Evolutionary conservation across 2,797 vertebrate species (phyloP).

Genomic region (Urocyon cinereoargenteus): DNA sequence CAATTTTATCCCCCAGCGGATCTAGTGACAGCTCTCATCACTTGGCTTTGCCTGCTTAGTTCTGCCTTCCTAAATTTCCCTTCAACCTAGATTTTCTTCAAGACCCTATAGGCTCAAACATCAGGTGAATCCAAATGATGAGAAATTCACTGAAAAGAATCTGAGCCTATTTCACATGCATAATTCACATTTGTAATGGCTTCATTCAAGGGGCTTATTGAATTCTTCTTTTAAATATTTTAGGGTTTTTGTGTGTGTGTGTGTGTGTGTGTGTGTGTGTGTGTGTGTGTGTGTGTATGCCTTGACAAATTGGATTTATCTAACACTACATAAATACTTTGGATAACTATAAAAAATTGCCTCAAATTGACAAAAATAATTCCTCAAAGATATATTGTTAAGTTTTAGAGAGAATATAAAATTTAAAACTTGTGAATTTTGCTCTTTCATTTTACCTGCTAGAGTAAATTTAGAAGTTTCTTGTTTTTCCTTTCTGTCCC

Average conservation of each 20-base stretch:
- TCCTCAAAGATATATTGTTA: not conserved
- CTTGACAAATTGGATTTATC: constrained; percentile 21
- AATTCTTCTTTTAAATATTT: constrained; percentile 62
- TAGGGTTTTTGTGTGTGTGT: not conserved
- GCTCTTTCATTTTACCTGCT: constrained; percentile 28
- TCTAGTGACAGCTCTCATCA: constrained; percentile 56
- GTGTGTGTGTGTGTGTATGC: not conserved
- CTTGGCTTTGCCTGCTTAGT: not conserved
- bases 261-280: not conserved
- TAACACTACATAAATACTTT: not conserved
- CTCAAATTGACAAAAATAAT: not conserved
- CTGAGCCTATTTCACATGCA: constrained; percentile 64
- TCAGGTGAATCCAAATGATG: constrained; percentile 66
- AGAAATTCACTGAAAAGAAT: constrained; percentile 42
- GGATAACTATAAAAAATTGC: not conserved
- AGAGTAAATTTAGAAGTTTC: constrained; percentile 16
- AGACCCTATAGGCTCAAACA: constrained; percentile 18
- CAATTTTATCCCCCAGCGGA: not conserved
- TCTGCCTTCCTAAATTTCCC: constrained; percentile 36
- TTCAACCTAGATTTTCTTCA: constrained; percentile 31
- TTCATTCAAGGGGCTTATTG: constrained; percentile 36
- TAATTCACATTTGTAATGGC: constrained; percentile 71
- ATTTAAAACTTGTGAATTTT: not conserved
- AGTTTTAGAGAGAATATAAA: not conserved
- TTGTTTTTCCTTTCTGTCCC: not conserved